phyloP scores from a whole-genome alignment of 2,797 vertebrate species.

The Halcyon chelicuti region DNA sequence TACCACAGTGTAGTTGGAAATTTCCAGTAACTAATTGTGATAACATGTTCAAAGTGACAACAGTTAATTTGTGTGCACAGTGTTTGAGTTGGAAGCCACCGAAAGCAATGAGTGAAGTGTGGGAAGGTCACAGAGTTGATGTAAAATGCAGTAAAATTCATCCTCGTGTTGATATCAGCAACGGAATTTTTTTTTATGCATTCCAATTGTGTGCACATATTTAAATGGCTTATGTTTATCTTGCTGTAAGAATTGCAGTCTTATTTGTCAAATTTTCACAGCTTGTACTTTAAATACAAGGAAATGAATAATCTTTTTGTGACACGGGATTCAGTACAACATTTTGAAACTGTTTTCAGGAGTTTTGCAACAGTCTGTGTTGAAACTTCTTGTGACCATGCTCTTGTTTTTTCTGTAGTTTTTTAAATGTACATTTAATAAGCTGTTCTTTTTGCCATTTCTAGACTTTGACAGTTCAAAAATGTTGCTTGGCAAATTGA shows the following conservation, averaged over 20 bases:
- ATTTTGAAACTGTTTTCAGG: background rate
- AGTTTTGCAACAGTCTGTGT: background rate
- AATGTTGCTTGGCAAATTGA: background rate
- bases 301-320: background rate
- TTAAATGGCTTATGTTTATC: background rate
- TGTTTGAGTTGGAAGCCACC: background rate
- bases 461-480: background rate
- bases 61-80: background rate
- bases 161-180: background rate
- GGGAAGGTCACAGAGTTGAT: background rate
- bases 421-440: background rate
- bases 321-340: background rate
- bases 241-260: background rate
- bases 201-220: background rate
- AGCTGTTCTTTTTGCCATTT: background rate
- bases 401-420: background rate
- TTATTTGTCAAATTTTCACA: background rate
- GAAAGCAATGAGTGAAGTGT: background rate
- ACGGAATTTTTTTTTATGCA: background rate
- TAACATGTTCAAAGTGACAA: background rate
- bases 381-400: background rate
- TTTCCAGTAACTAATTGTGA: background rate
- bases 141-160: background rate
- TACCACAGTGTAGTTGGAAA: background rate
- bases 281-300: background rate